Conservation (phyloP, 1,140 invertebrate genomes). For the Drosophila asahinai region DNA sequence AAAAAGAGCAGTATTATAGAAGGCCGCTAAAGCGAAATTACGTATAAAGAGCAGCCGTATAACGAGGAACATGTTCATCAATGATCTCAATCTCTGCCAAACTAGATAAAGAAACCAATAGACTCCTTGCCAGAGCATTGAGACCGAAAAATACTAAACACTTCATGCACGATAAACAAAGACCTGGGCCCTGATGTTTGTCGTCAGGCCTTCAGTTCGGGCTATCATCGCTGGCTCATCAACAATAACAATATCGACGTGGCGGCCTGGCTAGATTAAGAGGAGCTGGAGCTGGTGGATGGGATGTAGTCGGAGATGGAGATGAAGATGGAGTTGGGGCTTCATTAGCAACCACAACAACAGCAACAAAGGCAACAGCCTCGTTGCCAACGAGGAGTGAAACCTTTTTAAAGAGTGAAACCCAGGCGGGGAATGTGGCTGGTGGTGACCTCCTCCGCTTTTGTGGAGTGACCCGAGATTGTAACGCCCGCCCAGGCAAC, state of each 20-base stretch:
- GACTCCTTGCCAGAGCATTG: constrained; percentile 12
- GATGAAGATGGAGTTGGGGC: constrained; percentile 38
- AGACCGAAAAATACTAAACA: constrained; percentile 66
- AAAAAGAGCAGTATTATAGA: too few species aligned
- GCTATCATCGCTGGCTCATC: constrained; percentile 79
- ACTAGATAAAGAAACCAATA: background rate
- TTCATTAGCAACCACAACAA: constrained; percentile 54
- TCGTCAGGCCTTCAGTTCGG: constrained; percentile 39
- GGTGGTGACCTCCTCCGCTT: constrained; percentile 67
- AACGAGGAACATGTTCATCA: background rate
- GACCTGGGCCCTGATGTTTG: constrained; percentile 66
- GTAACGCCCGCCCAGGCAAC: constrained; percentile 74
- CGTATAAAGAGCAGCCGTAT: too few species aligned
- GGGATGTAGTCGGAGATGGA: constrained; percentile 7
- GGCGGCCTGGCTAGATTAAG: constrained; percentile 58
- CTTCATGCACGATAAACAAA: constrained; percentile 81
- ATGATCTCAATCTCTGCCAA: background rate
- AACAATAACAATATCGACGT: constrained; percentile 81
- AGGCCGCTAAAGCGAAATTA: too few species aligned
- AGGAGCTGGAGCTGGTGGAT: constrained; percentile 32
- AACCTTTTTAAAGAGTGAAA: constrained; percentile 84
- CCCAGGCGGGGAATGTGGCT: constrained; percentile 62
- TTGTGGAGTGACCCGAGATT: constrained; percentile 74
- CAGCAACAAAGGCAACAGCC: constrained; percentile 24
- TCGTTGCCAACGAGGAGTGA: constrained; percentile 68